phyloP scores from a whole-genome alignment of 37 sponge, comb jelly and placozoan species.

The Bolinopsis microptera region DNA sequence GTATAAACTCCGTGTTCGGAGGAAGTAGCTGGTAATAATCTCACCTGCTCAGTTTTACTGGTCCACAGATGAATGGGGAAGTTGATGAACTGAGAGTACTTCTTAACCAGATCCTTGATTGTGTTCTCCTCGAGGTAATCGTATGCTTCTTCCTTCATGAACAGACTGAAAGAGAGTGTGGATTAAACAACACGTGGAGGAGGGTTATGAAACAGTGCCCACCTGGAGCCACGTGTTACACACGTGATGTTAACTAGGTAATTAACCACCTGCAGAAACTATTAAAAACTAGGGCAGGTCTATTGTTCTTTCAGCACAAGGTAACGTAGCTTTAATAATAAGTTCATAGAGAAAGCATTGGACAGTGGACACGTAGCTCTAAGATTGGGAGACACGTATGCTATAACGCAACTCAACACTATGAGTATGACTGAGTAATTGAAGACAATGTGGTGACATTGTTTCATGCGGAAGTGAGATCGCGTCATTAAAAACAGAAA shows the following conservation, averaged over 20 bases:
- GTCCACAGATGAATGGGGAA: constrained; percentile 99
- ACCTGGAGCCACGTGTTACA: not conserved
- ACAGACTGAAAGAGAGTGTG: constrained; percentile 67
- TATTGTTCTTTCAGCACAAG: not conserved
- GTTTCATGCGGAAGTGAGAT: no score
- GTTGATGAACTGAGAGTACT: constrained; percentile 99
- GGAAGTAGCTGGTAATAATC: no score
- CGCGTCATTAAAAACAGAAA: no score
- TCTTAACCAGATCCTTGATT: constrained; percentile 81
- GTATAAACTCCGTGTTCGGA: no score
- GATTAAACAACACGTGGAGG: not conserved
- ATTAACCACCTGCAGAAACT: not conserved
- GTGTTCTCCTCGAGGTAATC: constrained; percentile 83
- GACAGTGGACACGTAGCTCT: not conserved
- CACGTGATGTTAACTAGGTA: not conserved
- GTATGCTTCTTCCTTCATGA: constrained; percentile 92
- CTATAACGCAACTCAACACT: not conserved
- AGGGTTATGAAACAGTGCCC: not conserved
- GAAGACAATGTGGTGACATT: no score
- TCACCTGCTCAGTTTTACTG: constrained; percentile 75
- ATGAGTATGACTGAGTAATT: no score
- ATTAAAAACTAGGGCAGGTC: not conserved
- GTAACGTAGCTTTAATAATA: not conserved
- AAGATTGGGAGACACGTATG: not conserved
- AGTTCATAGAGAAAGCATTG: not conserved